A percentile compares a stretch with the other conserved stretches of the same genome.
These are phyloP conservation scores for Anguilla obscura DNA, from an alignment of 2,797 vertebrate species.

Conservation along the genomic window DNA sequence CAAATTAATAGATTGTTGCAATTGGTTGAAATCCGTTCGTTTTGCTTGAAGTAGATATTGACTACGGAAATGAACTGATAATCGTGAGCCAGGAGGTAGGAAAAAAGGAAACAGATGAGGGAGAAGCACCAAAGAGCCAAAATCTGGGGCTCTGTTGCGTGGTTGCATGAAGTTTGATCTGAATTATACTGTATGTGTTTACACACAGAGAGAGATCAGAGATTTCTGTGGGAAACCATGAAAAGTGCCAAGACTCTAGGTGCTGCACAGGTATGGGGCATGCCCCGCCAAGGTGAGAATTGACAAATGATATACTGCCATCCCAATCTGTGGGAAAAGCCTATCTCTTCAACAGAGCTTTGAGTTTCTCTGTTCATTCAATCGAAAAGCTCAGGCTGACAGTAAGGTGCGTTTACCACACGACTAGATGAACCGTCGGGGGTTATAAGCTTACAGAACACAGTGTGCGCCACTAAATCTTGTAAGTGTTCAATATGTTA, in stretches of 20 bases:
- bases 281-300: background rate
- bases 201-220: background rate
- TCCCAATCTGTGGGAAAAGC: background rate
- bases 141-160: background rate
- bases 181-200: background rate
- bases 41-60: background rate
- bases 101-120: background rate
- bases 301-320: background rate
- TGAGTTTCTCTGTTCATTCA: background rate
- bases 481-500: background rate
- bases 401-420: background rate
- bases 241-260: background rate
- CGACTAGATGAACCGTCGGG: background rate
- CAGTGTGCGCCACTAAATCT: background rate
- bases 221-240: background rate
- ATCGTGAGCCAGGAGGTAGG: background rate
- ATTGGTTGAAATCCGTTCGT: background rate
- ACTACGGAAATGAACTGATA: background rate
- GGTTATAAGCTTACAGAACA: background rate
- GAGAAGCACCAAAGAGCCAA: background rate
- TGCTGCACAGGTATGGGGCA: background rate
- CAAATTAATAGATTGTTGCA: constrained; percentile 11
- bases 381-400: background rate
- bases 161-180: background rate
- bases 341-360: background rate